Conservation (phyloP, 2,113 vertebrate genomes). For the Spea multiplicata region DNA sequence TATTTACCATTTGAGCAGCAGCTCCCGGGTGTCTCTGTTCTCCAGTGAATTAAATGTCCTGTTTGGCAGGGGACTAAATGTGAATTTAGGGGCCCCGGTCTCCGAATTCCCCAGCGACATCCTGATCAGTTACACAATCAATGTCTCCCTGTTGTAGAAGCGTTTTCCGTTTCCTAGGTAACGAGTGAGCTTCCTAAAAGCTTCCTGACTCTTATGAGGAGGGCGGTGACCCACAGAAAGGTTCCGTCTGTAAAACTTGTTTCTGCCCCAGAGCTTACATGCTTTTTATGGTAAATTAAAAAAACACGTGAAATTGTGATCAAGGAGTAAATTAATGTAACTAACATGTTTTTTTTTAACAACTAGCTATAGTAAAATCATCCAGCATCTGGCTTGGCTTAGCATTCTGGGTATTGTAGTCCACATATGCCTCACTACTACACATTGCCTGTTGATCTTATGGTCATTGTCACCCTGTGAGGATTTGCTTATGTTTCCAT, state of each 20-base stretch:
- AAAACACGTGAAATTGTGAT: too few relatives aligned
- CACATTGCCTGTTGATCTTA: too few relatives aligned
- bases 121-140: conserved; percentile 1
- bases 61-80: conserved; percentile 61
- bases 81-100: neutral
- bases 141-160: too few relatives aligned
- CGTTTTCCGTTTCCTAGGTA: conserved; percentile 50
- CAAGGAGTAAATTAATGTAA: too few relatives aligned
- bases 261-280: neutral
- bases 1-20: conserved; percentile 71
- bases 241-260: neutral
- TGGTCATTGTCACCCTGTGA: too few relatives aligned
- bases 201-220: neutral
- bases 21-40: conserved; percentile 45
- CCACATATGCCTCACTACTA: too few relatives aligned
- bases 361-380: too few relatives aligned
- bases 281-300: too few relatives aligned
- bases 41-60: conserved; percentile 59
- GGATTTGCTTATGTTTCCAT: too few relatives aligned
- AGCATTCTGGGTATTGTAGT: too few relatives aligned
- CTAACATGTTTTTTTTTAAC: too few relatives aligned
- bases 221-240: fast-evolving
- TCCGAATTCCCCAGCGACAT: conserved; percentile 49
- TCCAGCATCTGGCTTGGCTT: too few relatives aligned
- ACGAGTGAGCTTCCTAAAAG: neutral